These are phyloP conservation scores for Perca schrenkii DNA, from an alignment of 2,113 vertebrate genomes.

Conservation along the genomic window DNA sequence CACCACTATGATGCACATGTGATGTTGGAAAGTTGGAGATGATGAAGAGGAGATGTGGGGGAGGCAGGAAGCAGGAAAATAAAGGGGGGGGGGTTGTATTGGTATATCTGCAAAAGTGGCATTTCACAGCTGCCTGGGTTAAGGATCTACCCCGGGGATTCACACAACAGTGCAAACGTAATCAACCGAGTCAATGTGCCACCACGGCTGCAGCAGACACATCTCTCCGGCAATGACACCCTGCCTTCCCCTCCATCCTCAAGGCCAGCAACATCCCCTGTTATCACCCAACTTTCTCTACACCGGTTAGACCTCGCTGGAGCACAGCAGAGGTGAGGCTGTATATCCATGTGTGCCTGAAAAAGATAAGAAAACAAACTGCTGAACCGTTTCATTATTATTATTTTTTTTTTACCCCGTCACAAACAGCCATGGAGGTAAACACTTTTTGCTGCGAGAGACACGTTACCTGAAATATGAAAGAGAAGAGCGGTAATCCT, in stretches of 20 bases:
- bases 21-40: conserved; percentile 17
- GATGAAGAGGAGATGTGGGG: conserved; percentile 10
- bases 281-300: conserved; percentile 52
- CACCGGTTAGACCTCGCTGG: conserved; percentile 49
- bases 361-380: conserved; percentile 69
- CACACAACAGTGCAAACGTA: conserved; percentile 66
- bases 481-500: conserved; percentile 54
- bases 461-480: conserved; percentile 44
- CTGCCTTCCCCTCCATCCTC: conserved; percentile 12
- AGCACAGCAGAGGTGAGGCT: conserved; percentile 35
- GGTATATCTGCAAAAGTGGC: conserved; percentile 51
- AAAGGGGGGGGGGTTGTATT: conserved; percentile 35
- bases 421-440: conserved; percentile 30
- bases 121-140: conserved; percentile 61
- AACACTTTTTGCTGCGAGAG: conserved; percentile 4
- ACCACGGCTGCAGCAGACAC: conserved; percentile 52
- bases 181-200: conserved; percentile 65
- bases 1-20: conserved; percentile 46
- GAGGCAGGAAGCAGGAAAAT: background rate
- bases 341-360: conserved; percentile 47
- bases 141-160: conserved; percentile 64
- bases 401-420: background rate
- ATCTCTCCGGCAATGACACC: conserved; percentile 40
- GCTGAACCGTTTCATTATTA: conserved; percentile 44
- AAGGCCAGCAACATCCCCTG: conserved; percentile 22